These are phyloP conservation scores for Discoglossus pictus DNA, from an alignment of 2,797 vertebrate species.

Conservation along the genomic window DNA sequence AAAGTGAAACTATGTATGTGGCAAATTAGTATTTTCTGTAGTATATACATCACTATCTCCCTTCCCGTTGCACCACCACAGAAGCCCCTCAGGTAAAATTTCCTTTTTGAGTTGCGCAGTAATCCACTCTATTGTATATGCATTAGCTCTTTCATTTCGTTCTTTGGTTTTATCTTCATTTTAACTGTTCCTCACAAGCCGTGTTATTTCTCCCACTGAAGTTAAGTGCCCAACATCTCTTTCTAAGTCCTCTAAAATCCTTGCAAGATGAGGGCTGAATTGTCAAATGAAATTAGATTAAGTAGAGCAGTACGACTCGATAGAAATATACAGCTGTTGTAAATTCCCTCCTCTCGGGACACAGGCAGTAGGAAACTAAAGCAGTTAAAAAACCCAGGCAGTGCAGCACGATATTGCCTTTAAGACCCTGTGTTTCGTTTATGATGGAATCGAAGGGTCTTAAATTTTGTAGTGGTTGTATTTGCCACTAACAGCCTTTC, in stretches of 20 bases:
- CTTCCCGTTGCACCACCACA: constrained; percentile 14
- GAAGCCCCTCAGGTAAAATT: constrained; percentile 41
- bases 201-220: constrained; percentile 40
- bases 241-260: constrained; percentile 44
- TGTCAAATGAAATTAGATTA: constrained; percentile 39
- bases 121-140: constrained; percentile 49
- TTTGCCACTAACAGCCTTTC: constrained; percentile 20
- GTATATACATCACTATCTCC: too few relatives aligned
- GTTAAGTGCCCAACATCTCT: constrained; percentile 35
- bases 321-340: constrained; percentile 28
- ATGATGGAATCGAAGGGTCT: constrained; percentile 22
- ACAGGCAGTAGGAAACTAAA: constrained; percentile 4
- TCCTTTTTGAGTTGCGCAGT: constrained; percentile 35
- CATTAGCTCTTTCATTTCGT: constrained; percentile 39
- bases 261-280: constrained; percentile 31
- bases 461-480: constrained; percentile 21
- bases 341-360: constrained; percentile 27
- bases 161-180: constrained; percentile 28
- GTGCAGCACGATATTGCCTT: constrained; percentile 18
- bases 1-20: too few relatives aligned
- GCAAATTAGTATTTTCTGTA: too few relatives aligned
- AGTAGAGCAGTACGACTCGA: constrained; percentile 29
- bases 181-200: constrained; percentile 38
- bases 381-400: constrained; percentile 22
- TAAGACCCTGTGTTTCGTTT: constrained; percentile 23